Base-by-base conservation (phyloP, 2,113 vertebrate genomes). In the Actenoides hombroni region DNA sequence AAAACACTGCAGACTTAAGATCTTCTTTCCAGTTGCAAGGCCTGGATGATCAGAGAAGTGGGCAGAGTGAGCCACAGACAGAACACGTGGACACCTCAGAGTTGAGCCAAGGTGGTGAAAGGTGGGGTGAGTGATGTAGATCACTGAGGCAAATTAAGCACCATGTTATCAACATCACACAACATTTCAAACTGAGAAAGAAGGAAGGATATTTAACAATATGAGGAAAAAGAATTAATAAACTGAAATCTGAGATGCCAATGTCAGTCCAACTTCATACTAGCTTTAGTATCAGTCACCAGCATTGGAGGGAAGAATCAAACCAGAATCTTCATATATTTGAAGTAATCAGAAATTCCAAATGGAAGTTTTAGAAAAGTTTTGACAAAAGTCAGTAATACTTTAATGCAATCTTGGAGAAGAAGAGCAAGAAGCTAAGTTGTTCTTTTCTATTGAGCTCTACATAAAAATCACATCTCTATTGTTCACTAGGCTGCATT, bases 131-230 rank as follows among this genome's bases (percentile, higher is more conserved):
- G 89, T 78, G 69, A 84, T 79, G 44, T 20, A 89, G 56, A 78
- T 65, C 77, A 40, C 48, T 57, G 85, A 44, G n/a, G 68, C 79
- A 87, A 65, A 46, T 49, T 74, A 61, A 80, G 81, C 10, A 77
- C 33, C 24, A 77, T 44, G 11, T 79, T 61, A 68, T 83, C 64
- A 69, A 49, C 7, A 71, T 64, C 39, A 64, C 60, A 39, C 48
- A 88, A 54, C 78, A 89, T 59, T 85, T 90, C 76, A 81, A 92
- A 88, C 65, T 51, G 74, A 57, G 83, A 96, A 95, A 93, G 68
- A 77, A 88, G 5, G 56, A 74, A 76, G 56, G 70, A 83, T 29
- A 56, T 35, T 83, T 71, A 39, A 60, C 44, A 71, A 20, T 39
- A 80, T 31, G 53, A 71, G 59, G 19, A 44, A 24, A 57, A 59